Evolutionary conservation across 1,140 invertebrate species (phyloP).

Genomic region (Drosophila auraria): DNA sequence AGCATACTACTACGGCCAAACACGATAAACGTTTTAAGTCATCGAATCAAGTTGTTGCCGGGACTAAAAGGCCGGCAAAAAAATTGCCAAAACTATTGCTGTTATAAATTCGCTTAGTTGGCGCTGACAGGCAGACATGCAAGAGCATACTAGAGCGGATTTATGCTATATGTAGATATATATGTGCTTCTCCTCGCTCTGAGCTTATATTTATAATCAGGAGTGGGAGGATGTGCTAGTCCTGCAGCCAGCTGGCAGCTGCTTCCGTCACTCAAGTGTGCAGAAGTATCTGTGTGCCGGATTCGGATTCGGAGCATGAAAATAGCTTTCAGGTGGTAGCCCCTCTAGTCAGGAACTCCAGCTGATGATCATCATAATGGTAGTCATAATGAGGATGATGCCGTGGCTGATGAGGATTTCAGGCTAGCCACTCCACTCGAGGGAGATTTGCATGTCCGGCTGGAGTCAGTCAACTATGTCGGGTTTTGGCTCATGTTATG

Average conservation of each 20-base stretch:
- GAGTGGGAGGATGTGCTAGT: not conserved
- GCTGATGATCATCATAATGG: slow-evolving; percentile 29
- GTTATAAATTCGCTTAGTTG: slow-evolving; percentile 40
- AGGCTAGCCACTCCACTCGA: slow-evolving; percentile 12
- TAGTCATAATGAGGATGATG: slow-evolving; percentile 19
- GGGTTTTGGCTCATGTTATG: not conserved
- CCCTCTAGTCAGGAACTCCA: slow-evolving; percentile 10
- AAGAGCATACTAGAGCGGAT: slow-evolving; percentile 8
- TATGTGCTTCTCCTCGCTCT: not conserved
- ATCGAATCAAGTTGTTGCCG: slow-evolving; percentile 41
- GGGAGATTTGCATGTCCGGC: slow-evolving; percentile 32
- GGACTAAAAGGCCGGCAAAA: not conserved
- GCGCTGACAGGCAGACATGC: slow-evolving; percentile 52
- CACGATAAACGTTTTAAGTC: slow-evolving; percentile 66
- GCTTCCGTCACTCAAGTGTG: slow-evolving; percentile 56
- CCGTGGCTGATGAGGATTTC: slow-evolving; percentile 37
- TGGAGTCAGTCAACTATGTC: slow-evolving; percentile 28
- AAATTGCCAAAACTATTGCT: slow-evolving; percentile 27
- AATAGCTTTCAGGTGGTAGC: slow-evolving; percentile 46
- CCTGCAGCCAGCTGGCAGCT: slow-evolving; percentile 42
- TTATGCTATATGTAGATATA: not conserved
- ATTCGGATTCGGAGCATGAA: slow-evolving; percentile 38
- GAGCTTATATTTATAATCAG: slow-evolving; percentile 38
- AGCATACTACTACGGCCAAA: slow-evolving; percentile 11
- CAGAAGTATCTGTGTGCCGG: slow-evolving; percentile 25